These are phyloP conservation scores for Endotricha flammealis DNA, from an alignment of 2,888 invertebrate genomes.

Conservation along the genomic window DNA sequence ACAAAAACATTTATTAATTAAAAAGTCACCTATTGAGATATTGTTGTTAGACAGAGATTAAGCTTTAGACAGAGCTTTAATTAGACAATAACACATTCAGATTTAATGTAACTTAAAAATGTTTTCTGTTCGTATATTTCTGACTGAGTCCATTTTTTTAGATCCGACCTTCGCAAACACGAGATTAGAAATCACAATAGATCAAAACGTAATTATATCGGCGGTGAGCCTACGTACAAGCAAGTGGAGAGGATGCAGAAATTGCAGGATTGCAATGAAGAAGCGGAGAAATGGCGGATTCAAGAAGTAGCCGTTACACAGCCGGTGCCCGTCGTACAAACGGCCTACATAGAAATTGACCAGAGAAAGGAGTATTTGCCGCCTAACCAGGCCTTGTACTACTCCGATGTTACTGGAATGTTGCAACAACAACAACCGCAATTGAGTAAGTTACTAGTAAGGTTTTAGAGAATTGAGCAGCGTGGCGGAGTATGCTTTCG, in stretches of 20 bases:
- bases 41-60: too few species aligned
- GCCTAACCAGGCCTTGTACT: slow-evolving; percentile 48
- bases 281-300: slow-evolving; percentile 30
- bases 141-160: too few species aligned
- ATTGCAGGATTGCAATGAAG: slow-evolving; percentile 33
- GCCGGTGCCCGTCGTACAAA: slow-evolving; percentile 35
- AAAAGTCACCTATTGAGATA: too few species aligned
- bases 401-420: slow-evolving; percentile 51
- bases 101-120: too few species aligned
- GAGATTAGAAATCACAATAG: slow-evolving; percentile 67
- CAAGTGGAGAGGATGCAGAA: slow-evolving; percentile 62
- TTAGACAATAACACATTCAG: too few species aligned
- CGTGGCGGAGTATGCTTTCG: too few species aligned
- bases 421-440: slow-evolving; percentile 47
- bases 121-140: too few species aligned
- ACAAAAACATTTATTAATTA: too few species aligned
- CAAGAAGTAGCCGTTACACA: slow-evolving; percentile 28
- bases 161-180: slow-evolving; percentile 69
- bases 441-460: slow-evolving; percentile 33
- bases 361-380: slow-evolving; percentile 47
- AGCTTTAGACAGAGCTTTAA: too few species aligned
- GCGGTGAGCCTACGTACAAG: slow-evolving; percentile 68
- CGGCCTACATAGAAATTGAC: slow-evolving; percentile 42
- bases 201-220: slow-evolving; percentile 64
- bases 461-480: too few species aligned